phyloP scores from a whole-genome alignment of 2,888 invertebrate species.

The Lottia gigantea region DNA sequence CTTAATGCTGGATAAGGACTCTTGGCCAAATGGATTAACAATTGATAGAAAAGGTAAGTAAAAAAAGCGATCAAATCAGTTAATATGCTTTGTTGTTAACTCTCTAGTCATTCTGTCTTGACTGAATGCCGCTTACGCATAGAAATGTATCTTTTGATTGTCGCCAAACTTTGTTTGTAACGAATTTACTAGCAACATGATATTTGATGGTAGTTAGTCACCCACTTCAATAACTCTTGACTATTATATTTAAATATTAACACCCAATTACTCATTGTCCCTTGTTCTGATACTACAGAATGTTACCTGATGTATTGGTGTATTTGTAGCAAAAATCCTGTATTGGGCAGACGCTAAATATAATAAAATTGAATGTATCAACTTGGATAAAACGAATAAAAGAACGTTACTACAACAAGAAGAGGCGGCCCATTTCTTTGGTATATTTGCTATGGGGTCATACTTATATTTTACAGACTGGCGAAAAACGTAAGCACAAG shows the following conservation, averaged over 20 bases:
- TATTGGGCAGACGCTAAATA: conserved; percentile 62
- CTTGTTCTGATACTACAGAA: too few species aligned
- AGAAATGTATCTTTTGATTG: too few species aligned
- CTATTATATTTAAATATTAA: too few species aligned
- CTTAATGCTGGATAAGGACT: conserved; percentile 75
- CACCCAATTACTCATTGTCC: too few species aligned
- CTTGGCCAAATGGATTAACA: conserved; percentile 88
- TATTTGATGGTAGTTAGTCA: too few species aligned
- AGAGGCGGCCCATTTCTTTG: conserved; percentile 57
- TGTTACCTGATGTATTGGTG: too few species aligned
- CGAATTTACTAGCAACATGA: too few species aligned
- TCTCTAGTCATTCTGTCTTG: too few species aligned
- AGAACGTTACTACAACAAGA: conserved; percentile 36
- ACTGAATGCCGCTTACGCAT: too few species aligned
- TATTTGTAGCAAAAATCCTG: conserved; percentile 45
- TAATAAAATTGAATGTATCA: conserved; percentile 51
- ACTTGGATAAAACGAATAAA: conserved; percentile 37
- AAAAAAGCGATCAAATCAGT: too few species aligned
- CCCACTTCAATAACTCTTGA: too few species aligned
- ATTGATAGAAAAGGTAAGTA: conserved; percentile 78
- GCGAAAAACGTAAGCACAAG: conserved; percentile 52
- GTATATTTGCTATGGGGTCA: conserved; percentile 47
- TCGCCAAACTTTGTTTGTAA: too few species aligned
- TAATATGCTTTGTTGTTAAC: background rate
- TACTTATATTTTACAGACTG: conserved; percentile 62